Evolutionary conservation across 2,797 vertebrate species (phyloP).

Genomic region (Labroides dimidiatus): DNA sequence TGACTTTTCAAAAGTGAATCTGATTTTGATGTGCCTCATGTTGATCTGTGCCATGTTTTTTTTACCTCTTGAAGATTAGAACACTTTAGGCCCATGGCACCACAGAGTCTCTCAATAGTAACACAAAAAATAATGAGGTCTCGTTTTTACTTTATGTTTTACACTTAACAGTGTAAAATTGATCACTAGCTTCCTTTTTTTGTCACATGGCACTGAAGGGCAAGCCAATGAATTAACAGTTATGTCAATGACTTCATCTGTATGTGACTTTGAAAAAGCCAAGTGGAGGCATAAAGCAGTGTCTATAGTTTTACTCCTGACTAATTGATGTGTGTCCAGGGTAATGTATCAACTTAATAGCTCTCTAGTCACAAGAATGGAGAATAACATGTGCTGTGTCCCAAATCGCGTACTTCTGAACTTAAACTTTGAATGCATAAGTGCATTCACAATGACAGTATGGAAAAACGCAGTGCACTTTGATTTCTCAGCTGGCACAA

Average conservation of each 20-base stretch:
- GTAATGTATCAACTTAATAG: background rate
- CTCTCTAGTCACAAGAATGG: background rate
- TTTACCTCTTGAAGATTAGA: background rate
- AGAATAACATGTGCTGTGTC: too few relatives aligned
- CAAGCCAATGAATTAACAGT: background rate
- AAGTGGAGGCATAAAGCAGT: background rate
- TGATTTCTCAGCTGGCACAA: too few relatives aligned
- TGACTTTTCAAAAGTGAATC: too few relatives aligned
- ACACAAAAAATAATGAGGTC: too few relatives aligned
- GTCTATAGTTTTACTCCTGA: background rate
- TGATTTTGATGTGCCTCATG: too few relatives aligned
- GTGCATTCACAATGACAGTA: too few relatives aligned
- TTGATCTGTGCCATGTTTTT: too few relatives aligned
- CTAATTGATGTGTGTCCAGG: background rate
- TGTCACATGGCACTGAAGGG: background rate
- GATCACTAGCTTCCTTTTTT: background rate
- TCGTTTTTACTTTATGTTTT: too few relatives aligned
- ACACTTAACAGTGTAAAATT: background rate
- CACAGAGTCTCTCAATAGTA: background rate
- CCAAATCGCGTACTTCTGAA: too few relatives aligned
- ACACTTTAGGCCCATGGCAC: slow-evolving; percentile 1
- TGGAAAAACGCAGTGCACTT: too few relatives aligned
- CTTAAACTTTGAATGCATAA: too few relatives aligned
- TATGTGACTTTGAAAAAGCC: background rate
- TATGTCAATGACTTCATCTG: background rate